These are phyloP conservation scores for Notothenia rossii DNA, from an alignment of 2,113 vertebrate genomes.

Conservation along the genomic window DNA sequence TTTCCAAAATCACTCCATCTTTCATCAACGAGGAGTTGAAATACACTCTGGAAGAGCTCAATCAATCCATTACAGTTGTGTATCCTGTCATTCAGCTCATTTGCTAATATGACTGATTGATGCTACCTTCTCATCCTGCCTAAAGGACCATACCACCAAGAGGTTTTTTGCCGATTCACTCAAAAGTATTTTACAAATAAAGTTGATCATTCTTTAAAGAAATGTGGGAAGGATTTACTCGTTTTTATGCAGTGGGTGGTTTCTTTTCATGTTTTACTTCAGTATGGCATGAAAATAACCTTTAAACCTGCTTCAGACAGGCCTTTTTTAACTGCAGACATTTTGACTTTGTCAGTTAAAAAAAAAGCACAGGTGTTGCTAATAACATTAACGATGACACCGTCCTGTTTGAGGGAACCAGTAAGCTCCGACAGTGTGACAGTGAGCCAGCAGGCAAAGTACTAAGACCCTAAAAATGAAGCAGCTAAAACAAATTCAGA, in stretches of 20 bases:
- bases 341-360: not conserved
- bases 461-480: not conserved
- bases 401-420: not conserved
- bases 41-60: conserved; percentile 17
- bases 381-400: not conserved
- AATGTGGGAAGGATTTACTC: not conserved
- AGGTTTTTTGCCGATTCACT: not conserved
- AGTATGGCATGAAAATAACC: not conserved
- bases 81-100: conserved; percentile 20
- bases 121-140: not conserved
- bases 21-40: conserved; percentile 33
- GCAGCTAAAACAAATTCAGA: not conserved
- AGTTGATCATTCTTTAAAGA: not conserved
- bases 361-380: not conserved
- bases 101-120: conserved; percentile 23
- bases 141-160: not conserved
- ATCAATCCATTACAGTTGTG: conserved; percentile 20
- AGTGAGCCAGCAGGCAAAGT: not conserved
- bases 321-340: not conserved
- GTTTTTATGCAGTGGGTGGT: not conserved
- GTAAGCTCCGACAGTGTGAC: not conserved
- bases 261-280: not conserved
- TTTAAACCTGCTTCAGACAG: not conserved
- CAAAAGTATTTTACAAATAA: not conserved
- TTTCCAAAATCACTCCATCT: conserved; percentile 28